A percentile compares a stretch with the other conserved stretches of the same genome.
Conservation (phyloP, 2,113 vertebrate genomes). For the Spermophilus dauricus region DNA sequence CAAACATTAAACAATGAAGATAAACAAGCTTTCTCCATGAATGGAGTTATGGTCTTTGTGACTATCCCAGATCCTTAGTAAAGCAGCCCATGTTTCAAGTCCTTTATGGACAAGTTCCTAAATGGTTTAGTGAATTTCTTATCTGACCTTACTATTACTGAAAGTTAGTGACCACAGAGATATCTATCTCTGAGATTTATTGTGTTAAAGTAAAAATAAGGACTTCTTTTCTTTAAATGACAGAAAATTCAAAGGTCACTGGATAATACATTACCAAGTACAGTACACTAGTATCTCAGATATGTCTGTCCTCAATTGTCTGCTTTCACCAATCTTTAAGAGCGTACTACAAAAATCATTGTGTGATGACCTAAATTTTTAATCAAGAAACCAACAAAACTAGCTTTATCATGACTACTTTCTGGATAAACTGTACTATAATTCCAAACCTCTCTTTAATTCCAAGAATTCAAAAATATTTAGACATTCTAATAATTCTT, state of each 20-base stretch:
- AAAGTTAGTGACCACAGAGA: constrained; percentile 75
- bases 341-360: background rate
- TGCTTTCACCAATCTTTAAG: constrained; percentile 21
- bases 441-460: constrained; percentile 37
- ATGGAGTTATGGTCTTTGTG: background rate
- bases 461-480: constrained; percentile 39
- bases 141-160: constrained; percentile 67
- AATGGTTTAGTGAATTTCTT: constrained; percentile 71
- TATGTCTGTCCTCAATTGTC: constrained; percentile 6
- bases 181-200: constrained; percentile 78
- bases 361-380: constrained; percentile 15
- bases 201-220: constrained; percentile 49
- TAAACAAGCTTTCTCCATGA: constrained; percentile 47
- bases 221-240: constrained; percentile 64
- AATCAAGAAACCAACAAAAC: constrained; percentile 53
- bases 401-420: constrained; percentile 41
- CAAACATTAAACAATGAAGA: constrained; percentile 49
- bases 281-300: constrained; percentile 42
- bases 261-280: constrained; percentile 67
- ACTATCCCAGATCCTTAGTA: constrained; percentile 47
- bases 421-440: background rate
- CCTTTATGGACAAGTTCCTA: constrained; percentile 63
- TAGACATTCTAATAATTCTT: background rate
- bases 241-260: constrained; percentile 74
- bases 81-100: constrained; percentile 42